These are phyloP conservation scores for Petrocephalus microphthalmus DNA, from an alignment of 2,113 vertebrate genomes.

Conservation along the genomic window DNA sequence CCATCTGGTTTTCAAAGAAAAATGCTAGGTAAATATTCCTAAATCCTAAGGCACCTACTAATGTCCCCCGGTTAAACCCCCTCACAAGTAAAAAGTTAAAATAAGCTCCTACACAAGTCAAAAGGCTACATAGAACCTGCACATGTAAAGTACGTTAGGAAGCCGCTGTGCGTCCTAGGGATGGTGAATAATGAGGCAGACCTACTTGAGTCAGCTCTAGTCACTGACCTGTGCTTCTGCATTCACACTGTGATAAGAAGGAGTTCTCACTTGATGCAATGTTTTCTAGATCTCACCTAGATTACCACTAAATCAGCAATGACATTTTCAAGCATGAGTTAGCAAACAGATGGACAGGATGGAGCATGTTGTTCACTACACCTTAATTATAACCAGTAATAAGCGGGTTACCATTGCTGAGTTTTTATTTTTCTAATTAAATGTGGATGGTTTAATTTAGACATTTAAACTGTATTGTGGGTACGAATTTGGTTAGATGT, in stretches of 20 bases:
- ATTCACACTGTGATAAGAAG: conserved; percentile 69
- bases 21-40: not conserved
- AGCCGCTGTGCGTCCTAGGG: not conserved
- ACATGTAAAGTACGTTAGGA: not conserved
- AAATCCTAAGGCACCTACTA: not conserved
- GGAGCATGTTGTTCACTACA: no score
- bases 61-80: not conserved
- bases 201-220: conserved; percentile 47
- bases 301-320: conserved; percentile 61
- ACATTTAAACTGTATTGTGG: not conserved
- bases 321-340: conserved; percentile 61
- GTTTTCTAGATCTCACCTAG: conserved; percentile 70
- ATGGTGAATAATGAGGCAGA: conserved; percentile 7
- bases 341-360: conserved; percentile 43
- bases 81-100: not conserved
- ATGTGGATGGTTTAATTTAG: not conserved
- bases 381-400: not conserved
- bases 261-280: conserved; percentile 69
- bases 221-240: conserved; percentile 71
- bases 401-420: not conserved
- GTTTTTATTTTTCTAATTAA: not conserved
- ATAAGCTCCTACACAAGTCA: not conserved
- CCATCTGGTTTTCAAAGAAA: conserved; percentile 11
- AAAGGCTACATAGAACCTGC: not conserved
- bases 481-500: not conserved